A percentile compares a stretch with the other conserved stretches of the same genome.
These are phyloP conservation scores for Diachasma alloeum DNA, from an alignment of 1,140 invertebrate species.

Conservation along the genomic window DNA sequence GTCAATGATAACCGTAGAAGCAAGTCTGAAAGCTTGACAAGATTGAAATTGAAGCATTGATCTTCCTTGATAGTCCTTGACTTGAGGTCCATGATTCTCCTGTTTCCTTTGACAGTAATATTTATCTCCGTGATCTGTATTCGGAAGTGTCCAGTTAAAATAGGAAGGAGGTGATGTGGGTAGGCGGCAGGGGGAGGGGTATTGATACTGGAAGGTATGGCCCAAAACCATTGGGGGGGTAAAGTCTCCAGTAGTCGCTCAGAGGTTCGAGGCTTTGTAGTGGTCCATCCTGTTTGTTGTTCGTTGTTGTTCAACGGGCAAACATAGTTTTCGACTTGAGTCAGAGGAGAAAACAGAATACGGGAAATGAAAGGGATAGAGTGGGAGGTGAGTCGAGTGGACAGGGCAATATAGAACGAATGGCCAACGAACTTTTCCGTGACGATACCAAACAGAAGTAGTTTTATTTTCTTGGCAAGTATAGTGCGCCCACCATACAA, in stretches of 20 bases:
- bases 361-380: slow-evolving; percentile 29
- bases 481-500: not conserved
- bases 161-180: not conserved
- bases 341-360: slow-evolving; percentile 25
- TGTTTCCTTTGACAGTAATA: not conserved
- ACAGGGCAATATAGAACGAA: slow-evolving; percentile 4
- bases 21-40: too few relatives aligned
- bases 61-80: not conserved
- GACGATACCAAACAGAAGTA: slow-evolving; percentile 3
- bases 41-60: not conserved
- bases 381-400: slow-evolving; percentile 31
- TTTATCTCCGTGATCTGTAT: not conserved
- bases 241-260: slow-evolving; percentile 16
- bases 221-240: not conserved
- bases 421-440: not conserved
- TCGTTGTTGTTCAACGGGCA: not conserved
- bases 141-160: not conserved
- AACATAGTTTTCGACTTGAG: slow-evolving; percentile 8
- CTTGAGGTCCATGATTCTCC: too few relatives aligned
- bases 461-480: slow-evolving; percentile 6
- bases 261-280: not conserved
- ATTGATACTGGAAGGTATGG: not conserved
- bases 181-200: not conserved
- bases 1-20: too few relatives aligned
- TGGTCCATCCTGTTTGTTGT: not conserved